These are phyloP conservation scores for Drosophila robusta DNA, from an alignment of 2,888 invertebrate genomes.

Conservation along the genomic window DNA sequence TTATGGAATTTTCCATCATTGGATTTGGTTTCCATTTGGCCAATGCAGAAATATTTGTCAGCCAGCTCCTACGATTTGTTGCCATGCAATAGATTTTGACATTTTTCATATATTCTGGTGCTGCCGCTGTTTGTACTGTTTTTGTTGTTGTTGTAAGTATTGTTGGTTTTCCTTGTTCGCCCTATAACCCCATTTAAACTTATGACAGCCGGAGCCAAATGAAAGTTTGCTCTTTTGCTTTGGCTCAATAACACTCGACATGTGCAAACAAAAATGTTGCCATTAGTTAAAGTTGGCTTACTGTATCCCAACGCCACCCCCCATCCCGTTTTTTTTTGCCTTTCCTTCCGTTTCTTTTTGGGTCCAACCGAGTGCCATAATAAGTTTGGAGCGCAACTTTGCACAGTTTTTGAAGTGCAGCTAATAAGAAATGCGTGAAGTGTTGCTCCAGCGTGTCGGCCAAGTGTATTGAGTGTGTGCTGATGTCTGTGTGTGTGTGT, in stretches of 20 bases:
- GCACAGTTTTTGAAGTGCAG: slow-evolving; percentile 57
- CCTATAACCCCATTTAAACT: slow-evolving; percentile 69
- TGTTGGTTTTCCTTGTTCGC: slow-evolving; percentile 20
- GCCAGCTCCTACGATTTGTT: slow-evolving; percentile 25
- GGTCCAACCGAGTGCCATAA: slow-evolving; percentile 44
- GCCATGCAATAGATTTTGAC: slow-evolving; percentile 41
- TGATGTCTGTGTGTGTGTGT: slow-evolving; percentile 1
- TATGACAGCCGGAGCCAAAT: slow-evolving; percentile 72
- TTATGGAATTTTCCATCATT: slow-evolving; percentile 9
- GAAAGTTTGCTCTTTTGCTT: slow-evolving; percentile 64
- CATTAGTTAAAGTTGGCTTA: slow-evolving; percentile 66
- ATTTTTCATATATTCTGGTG: slow-evolving; percentile 39
- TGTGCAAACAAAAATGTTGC: slow-evolving; percentile 65
- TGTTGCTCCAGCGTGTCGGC: slow-evolving; percentile 54
- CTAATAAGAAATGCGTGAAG: slow-evolving; percentile 78
- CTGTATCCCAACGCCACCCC: slow-evolving; percentile 17
- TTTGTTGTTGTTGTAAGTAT: slow-evolving; percentile 1
- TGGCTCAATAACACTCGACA: slow-evolving; percentile 67
- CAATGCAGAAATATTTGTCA: slow-evolving; percentile 41
- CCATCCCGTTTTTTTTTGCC: slow-evolving; percentile 17
- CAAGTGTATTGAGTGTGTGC: slow-evolving; percentile 37
- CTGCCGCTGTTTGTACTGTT: not conserved
- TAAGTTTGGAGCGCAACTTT: slow-evolving; percentile 64
- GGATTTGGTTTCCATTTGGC: slow-evolving; percentile 23
- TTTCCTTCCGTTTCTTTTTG: slow-evolving; percentile 23